phyloP scores from a whole-genome alignment of 2,797 vertebrate species.

The Neomorphus geoffroyi region DNA sequence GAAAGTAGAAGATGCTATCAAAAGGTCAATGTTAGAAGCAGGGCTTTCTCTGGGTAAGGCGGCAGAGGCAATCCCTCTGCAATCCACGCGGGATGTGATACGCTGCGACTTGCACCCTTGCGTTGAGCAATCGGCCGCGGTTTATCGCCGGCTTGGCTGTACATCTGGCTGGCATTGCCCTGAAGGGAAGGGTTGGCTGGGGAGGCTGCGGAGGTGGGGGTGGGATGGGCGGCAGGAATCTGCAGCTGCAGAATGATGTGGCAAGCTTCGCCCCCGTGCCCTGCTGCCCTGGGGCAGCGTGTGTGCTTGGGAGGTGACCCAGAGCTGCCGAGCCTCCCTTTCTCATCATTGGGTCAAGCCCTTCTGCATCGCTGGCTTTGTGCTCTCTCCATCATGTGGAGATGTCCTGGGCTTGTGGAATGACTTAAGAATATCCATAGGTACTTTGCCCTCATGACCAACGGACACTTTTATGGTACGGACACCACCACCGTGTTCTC shows the following conservation, averaged over 20 bases:
- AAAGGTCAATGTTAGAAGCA: background rate
- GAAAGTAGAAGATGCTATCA: background rate
- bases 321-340: background rate
- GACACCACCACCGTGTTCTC: fast-evolving
- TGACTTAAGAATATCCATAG: fast-evolving
- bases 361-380: background rate
- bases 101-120: background rate
- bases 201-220: conserved; percentile 28
- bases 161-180: conserved; percentile 19
- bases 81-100: background rate
- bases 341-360: fast-evolving
- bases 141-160: background rate
- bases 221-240: conserved; percentile 26
- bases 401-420: background rate
- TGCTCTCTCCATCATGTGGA: background rate
- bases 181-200: conserved; percentile 30
- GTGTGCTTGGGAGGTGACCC: background rate
- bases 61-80: background rate
- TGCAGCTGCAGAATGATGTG: conserved; percentile 33
- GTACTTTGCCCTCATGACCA: background rate
- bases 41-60: background rate
- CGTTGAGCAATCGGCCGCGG: background rate
- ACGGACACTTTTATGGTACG: fast-evolving
- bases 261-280: background rate
- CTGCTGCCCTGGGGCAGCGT: background rate